Evolutionary conservation across 2,888 invertebrate species (phyloP).

Genomic region (Toxonevra muliebris): DNA sequence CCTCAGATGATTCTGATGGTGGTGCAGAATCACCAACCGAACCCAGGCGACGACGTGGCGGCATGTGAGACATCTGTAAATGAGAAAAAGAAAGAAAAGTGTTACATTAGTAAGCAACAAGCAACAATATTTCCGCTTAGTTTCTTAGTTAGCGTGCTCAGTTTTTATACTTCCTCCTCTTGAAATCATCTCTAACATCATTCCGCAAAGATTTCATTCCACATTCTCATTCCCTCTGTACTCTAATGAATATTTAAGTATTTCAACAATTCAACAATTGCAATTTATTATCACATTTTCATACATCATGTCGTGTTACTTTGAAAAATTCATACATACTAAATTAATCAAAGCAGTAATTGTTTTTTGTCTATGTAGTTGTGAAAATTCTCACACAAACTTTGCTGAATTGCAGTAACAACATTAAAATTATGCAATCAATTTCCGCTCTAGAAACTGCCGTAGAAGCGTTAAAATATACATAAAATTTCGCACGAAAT

Average conservation of each 20-base stretch:
- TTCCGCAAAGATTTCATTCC: too few relatives aligned
- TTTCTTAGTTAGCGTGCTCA: too few relatives aligned
- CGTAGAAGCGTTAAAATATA: conserved; percentile 33
- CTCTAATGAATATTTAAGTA: not conserved
- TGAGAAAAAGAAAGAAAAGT: conserved; percentile 4
- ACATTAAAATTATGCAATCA: conserved; percentile 54
- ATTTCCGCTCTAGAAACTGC: conserved; percentile 54
- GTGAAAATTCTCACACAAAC: not conserved
- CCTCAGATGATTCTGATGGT: conserved; percentile 68
- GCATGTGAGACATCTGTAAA: conserved; percentile 58
- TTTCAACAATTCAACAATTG: not conserved
- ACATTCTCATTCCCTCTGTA: too few relatives aligned
- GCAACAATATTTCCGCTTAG: too few relatives aligned
- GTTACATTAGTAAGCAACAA: too few relatives aligned
- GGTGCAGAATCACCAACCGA: conserved; percentile 71
- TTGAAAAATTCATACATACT: too few relatives aligned
- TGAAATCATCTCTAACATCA: too few relatives aligned
- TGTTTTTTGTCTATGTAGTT: not conserved
- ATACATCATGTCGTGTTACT: too few relatives aligned
- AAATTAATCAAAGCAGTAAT: too few relatives aligned
- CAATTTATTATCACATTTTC: too few relatives aligned
- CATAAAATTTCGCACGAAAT: conserved; percentile 15
- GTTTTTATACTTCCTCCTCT: too few relatives aligned
- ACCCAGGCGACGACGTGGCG: conserved; percentile 67
- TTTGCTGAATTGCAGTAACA: conserved; percentile 30